Conservation (phyloP, 2,797 vertebrate species). For the Phrynocephalus forsythii region DNA sequence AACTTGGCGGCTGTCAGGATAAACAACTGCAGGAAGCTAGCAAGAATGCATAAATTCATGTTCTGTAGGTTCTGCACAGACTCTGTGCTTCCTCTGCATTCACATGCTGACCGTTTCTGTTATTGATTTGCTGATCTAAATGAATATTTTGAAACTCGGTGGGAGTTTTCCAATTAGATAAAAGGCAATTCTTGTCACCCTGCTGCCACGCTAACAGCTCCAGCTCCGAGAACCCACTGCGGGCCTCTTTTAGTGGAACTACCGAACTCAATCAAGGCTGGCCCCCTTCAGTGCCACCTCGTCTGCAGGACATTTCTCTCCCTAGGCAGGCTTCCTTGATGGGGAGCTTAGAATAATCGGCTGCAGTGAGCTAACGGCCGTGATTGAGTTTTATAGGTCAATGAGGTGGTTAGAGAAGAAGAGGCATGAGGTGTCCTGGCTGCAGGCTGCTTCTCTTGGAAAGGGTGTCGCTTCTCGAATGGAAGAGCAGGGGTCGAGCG, state of each 20-base stretch:
- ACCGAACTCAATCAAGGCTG: constrained; percentile 72
- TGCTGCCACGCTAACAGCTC: constrained; percentile 72
- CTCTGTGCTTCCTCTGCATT: constrained; percentile 40
- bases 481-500: fast-evolving
- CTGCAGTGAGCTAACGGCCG: neutral
- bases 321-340: constrained; percentile 26
- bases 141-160: constrained; percentile 75
- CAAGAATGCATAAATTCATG: constrained; percentile 68
- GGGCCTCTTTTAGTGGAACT: constrained; percentile 69
- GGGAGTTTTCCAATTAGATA: constrained; percentile 83
- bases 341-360: constrained; percentile 48
- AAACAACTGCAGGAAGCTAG: constrained; percentile 30
- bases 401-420: constrained; percentile 26
- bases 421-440: constrained; percentile 4
- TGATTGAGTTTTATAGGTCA: neutral
- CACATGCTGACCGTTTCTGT: constrained; percentile 73
- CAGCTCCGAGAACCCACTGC: constrained; percentile 64
- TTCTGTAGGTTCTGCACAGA: constrained; percentile 37
- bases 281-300: constrained; percentile 59
- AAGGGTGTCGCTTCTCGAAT: neutral
- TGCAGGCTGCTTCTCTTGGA: neutral
- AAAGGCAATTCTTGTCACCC: constrained; percentile 79
- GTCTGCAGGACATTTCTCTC: constrained; percentile 65
- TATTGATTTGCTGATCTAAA: constrained; percentile 81
- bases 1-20: constrained; percentile 16